phyloP scores from a whole-genome alignment of 2,888 invertebrate species.

The Epinotia brunnichana region DNA sequence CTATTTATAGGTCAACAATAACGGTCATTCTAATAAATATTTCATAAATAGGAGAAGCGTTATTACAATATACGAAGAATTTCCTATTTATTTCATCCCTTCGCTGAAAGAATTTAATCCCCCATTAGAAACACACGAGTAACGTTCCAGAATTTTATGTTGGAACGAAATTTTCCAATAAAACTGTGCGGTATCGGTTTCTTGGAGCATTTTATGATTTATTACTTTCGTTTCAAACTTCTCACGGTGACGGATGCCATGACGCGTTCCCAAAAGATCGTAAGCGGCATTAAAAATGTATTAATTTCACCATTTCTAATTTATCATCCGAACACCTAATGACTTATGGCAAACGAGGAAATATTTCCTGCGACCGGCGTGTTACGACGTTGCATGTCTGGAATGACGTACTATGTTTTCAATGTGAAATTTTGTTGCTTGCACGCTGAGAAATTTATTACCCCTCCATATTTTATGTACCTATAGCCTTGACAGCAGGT shows the following conservation, averaged over 20 bases:
- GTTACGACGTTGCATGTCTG: conserved; percentile 31
- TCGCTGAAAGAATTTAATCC: conserved; percentile 41
- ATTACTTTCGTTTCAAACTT: conserved; percentile 51
- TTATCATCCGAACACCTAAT: conserved; percentile 17
- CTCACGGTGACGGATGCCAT: conserved; percentile 48
- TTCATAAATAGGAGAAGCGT: not conserved
- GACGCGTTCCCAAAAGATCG: conserved; percentile 23
- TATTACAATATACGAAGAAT: conserved; percentile 21
- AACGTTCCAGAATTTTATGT: conserved; percentile 45
- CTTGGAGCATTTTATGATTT: conserved; percentile 51
- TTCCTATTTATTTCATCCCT: conserved; percentile 4
- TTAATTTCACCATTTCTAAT: conserved; percentile 22
- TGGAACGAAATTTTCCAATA: conserved; percentile 47
- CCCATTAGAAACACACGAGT: conserved; percentile 47
- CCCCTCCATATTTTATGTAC: conserved; percentile 47
- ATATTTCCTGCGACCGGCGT: conserved; percentile 13
- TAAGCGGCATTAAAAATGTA: conserved; percentile 29
- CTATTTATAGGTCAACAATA: not conserved
- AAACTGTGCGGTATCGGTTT: conserved; percentile 46
- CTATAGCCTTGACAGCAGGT: conserved; percentile 36
- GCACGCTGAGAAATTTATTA: conserved; percentile 48
- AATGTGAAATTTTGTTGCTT: conserved; percentile 50
- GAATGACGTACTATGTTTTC: conserved; percentile 46
- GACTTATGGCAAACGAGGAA: conserved; percentile 16
- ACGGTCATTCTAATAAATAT: not conserved